Conservation (phyloP, 2,888 invertebrate species). For the Fragum whitleyi region DNA sequence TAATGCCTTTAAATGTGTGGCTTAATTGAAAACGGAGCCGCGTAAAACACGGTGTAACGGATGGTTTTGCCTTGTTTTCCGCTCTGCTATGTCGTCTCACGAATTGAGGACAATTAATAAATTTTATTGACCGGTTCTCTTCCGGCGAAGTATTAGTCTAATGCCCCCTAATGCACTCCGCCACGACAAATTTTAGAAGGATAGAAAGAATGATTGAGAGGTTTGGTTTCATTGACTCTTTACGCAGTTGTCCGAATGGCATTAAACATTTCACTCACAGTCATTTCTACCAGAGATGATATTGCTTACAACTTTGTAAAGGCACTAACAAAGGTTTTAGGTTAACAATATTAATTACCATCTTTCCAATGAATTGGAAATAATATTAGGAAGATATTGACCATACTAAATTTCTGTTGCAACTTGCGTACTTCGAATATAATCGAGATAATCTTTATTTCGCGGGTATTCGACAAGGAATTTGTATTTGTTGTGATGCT, state of each 20-base stretch:
- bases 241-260: background rate
- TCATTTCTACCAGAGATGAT: background rate
- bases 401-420: too few relatives aligned
- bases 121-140: constrained; percentile 65
- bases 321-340: background rate
- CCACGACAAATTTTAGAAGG: constrained; percentile 32
- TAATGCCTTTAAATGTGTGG: constrained; percentile 55
- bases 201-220: constrained; percentile 51
- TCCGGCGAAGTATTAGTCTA: constrained; percentile 61
- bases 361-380: too few relatives aligned
- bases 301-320: background rate
- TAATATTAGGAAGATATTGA: too few relatives aligned
- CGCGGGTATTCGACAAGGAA: too few relatives aligned
- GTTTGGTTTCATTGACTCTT: constrained; percentile 32
- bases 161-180: constrained; percentile 64
- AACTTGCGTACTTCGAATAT: too few relatives aligned
- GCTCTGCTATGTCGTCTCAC: constrained; percentile 61
- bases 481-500: too few relatives aligned
- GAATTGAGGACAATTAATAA: constrained; percentile 66
- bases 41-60: constrained; percentile 62
- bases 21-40: constrained; percentile 67
- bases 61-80: constrained; percentile 60
- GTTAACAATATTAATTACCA: background rate
- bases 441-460: too few relatives aligned
- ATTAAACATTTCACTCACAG: background rate